These are phyloP conservation scores for Tolmerus cingulatus DNA, from an alignment of 2,888 invertebrate genomes.

Conservation along the genomic window DNA sequence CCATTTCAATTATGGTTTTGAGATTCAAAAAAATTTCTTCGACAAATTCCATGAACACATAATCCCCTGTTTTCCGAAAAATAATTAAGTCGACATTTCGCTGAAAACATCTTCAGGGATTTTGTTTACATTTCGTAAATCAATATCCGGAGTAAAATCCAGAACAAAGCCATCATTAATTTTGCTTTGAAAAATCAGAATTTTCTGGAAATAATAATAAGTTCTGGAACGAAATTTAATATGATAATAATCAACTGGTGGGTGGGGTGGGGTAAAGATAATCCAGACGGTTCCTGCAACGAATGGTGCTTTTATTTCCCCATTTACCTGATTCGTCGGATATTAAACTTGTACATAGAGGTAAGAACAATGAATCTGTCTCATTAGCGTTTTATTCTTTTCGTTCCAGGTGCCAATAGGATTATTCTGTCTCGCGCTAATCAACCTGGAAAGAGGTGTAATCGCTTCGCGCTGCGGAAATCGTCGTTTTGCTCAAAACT, in stretches of 20 bases:
- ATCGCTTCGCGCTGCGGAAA: not conserved
- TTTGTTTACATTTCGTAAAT: not conserved
- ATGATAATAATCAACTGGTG: not conserved
- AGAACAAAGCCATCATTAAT: not conserved
- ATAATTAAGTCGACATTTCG: not conserved
- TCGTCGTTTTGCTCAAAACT: not conserved
- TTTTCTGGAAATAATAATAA: not conserved
- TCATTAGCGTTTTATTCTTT: not conserved
- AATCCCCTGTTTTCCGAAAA: not conserved
- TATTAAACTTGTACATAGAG: not conserved
- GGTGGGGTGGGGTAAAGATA: not conserved
- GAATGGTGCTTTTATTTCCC: not conserved
- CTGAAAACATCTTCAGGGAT: not conserved
- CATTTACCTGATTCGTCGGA: not conserved
- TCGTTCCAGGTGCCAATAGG: conserved; percentile 24
- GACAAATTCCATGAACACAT: not conserved
- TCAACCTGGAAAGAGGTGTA: not conserved
- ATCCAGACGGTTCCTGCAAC: not conserved
- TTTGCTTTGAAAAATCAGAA: not conserved
- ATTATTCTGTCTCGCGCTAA: not conserved
- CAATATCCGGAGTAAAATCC: not conserved
- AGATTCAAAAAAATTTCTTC: not conserved
- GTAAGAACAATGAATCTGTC: not conserved
- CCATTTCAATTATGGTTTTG: too few species aligned
- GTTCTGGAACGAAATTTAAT: not conserved